These are phyloP conservation scores for Melangyna quadrimaculata DNA, from an alignment of 2,888 invertebrate genomes.

Conservation along the genomic window DNA sequence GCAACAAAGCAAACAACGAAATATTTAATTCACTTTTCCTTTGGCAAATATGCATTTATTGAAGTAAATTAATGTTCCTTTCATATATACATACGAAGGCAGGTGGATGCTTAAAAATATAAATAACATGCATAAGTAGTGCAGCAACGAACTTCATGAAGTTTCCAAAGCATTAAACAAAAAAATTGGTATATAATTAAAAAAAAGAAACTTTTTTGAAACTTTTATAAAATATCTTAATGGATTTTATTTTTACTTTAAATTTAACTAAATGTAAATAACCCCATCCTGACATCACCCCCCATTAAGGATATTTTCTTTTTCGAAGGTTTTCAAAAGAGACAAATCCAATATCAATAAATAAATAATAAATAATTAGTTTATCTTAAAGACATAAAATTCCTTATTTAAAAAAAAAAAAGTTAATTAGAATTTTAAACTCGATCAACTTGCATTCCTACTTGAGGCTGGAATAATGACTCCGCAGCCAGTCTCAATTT, in stretches of 20 bases:
- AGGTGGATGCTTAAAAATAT: not conserved
- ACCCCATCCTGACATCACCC: not conserved
- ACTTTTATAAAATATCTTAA: not conserved
- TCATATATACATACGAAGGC: not conserved
- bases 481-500: conserved; percentile 84
- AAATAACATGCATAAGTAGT: not conserved
- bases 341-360: not conserved
- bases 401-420: conserved; percentile 19
- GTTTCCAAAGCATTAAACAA: not conserved
- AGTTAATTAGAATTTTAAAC: conserved; percentile 73
- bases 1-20: conserved; percentile 3
- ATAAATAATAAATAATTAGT: conserved; percentile 64
- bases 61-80: conserved; percentile 5
- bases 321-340: conserved; percentile 6
- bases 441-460: conserved; percentile 79
- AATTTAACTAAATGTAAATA: not conserved
- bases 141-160: not conserved
- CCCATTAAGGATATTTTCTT: conserved; percentile 12
- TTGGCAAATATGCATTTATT: conserved; percentile 32
- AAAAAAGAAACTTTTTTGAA: not conserved
- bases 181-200: not conserved
- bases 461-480: conserved; percentile 78
- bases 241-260: not conserved
- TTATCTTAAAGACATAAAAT: conserved; percentile 45
- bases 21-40: conserved; percentile 53